These are phyloP conservation scores for Conus ventricosus DNA, from an alignment of 1,140 invertebrate genomes.

Conservation along the genomic window DNA sequence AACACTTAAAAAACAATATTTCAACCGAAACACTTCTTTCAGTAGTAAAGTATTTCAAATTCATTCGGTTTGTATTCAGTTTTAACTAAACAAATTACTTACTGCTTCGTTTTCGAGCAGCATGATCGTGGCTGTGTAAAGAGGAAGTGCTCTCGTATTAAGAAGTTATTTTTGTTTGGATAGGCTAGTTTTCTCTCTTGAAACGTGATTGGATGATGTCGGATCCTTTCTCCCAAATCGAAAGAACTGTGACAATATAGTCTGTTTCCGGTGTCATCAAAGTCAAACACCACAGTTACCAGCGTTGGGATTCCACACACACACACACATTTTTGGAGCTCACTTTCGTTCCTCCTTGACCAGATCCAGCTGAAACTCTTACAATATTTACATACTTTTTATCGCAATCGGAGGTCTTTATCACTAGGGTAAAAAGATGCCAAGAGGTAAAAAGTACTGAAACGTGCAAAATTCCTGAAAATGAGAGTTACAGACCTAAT, in stretches of 20 bases:
- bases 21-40: background rate
- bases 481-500: no score
- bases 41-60: background rate
- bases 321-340: no score
- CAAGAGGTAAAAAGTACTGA: no score
- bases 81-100: conserved; percentile 23
- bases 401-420: no score
- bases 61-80: background rate
- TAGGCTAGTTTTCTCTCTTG: background rate
- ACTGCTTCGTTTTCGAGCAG: conserved; percentile 66
- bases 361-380: no score
- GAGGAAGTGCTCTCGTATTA: conserved; percentile 23
- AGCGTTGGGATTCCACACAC: no score
- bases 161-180: background rate
- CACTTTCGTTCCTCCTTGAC: no score
- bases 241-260: no score
- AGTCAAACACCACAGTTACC: background rate
- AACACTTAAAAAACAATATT: background rate
- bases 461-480: no score
- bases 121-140: conserved; percentile 47
- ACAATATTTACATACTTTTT: no score
- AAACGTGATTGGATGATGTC: conserved; percentile 3
- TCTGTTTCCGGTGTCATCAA: background rate
- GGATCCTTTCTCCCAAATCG: background rate
- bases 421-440: no score